phyloP scores from a whole-genome alignment of 30 jellyfish, hydroid and myxozoan species.

The Aurelia sp. region DNA sequence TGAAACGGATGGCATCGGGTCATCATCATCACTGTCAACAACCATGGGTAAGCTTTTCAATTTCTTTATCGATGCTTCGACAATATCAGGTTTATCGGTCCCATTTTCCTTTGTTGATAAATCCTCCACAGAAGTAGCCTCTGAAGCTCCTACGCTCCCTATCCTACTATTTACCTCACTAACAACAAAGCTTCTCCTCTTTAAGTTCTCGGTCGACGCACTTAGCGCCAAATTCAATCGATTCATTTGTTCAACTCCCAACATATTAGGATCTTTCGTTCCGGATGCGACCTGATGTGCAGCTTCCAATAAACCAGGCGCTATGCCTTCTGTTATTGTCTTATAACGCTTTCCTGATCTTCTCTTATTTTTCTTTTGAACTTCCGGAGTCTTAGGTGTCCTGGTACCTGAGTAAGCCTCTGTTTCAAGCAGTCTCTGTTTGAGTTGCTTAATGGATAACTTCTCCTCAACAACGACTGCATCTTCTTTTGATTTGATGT shows the following conservation, averaged over 20 bases:
- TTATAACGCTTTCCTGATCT: constrained; percentile 88
- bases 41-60: constrained; percentile 71
- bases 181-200: constrained; percentile 90
- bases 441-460: constrained; percentile 51
- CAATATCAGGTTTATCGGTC: constrained; percentile 37
- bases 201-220: constrained; percentile 81
- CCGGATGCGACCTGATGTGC: constrained; percentile 82
- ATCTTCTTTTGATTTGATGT: constrained; percentile 64
- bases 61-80: constrained; percentile 58
- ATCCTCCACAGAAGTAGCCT: constrained; percentile 75
- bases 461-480: constrained; percentile 89
- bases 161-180: constrained; percentile 67
- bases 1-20: constrained; percentile 84
- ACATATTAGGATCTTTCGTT: constrained; percentile 48
- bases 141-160: constrained; percentile 51
- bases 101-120: constrained; percentile 39
- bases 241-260: constrained; percentile 56
- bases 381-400: constrained; percentile 68
- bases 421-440: constrained; percentile 69
- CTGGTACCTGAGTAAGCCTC: constrained; percentile 63
- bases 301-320: constrained; percentile 84
- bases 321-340: constrained; percentile 97
- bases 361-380: constrained; percentile 71
- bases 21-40: constrained; percentile 84
- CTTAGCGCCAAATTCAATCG: constrained; percentile 77